Evolutionary conservation across 2,797 vertebrate genomes (phyloP), one percentile per base, ranked within the genome.

Genomic region (Pterois miles): DNA sequence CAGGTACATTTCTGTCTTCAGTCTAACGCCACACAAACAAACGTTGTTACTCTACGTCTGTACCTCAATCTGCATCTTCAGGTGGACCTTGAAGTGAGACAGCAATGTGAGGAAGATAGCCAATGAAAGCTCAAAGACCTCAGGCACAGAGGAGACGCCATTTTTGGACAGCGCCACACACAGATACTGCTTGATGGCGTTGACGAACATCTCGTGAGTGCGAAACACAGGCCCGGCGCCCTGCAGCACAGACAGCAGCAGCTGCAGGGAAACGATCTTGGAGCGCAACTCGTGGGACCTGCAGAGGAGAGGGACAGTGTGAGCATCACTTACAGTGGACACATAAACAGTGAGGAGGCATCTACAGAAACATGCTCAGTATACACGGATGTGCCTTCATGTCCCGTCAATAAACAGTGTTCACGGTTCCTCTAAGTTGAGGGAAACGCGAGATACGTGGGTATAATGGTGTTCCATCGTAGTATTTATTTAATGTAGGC

Each of bases 21-120:
- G 16, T 22, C 18, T 34, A 10, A 10, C 18, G 14, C 10, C 38
- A 38, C 8, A 36, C 6, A 43, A n/a, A 40, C 50, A 22, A 3
- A 72, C n/a, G 8, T 33, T 13, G n/a, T 67, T 22, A 25, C 25
- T 33, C 48, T 33, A 25, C 1, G 6, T 13, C 18, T 50, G 64
- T 94, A 99, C 98, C 97, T 99, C 98, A 66, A 99, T 99, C 87
- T 99, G 98, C 98, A 99, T 99, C 95, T 99, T 99, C 82, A 99
- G 95, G 89, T 99, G 97, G 65, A 97, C 97, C 90, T 99, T 99
- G 87, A 99, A 99, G 91, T 99, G 97, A 0, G 97, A 99, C 31
- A 99, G 97, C 83, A 99, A 88, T 0, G 97, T 98, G 84, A 99
- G 98, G 86, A 99, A 99, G 91, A 99, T 99, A 83, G 98, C 98